Evolutionary conservation across 2,113 vertebrate species (phyloP).

Genomic region (Aphyosemion australe): DNA sequence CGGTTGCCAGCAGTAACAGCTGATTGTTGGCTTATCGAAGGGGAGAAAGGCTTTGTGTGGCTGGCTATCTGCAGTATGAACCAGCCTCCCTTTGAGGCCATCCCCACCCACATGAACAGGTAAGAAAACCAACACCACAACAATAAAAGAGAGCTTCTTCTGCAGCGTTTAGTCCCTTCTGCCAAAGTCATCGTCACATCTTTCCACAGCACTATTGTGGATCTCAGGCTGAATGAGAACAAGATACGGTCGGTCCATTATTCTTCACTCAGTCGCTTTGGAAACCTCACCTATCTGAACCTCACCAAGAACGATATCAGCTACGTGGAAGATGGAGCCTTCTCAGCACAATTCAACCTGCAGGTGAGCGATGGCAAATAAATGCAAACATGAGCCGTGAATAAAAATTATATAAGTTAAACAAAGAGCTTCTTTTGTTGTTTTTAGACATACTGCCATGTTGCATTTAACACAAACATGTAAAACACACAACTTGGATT

Average conservation of each 20-base stretch:
- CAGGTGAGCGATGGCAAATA: conserved; percentile 55
- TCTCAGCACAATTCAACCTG: conserved; percentile 95
- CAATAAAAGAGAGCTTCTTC: background rate
- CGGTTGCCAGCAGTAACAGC: conserved; percentile 77
- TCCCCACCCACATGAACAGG: conserved; percentile 94
- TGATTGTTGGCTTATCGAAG: conserved; percentile 98
- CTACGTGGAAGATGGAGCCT: conserved; percentile 96
- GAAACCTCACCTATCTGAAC: conserved; percentile 98
- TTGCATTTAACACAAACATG: too few species aligned
- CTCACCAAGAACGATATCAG: conserved; percentile 98
- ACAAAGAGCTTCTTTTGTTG: too few species aligned
- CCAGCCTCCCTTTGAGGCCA: conserved; percentile 96
- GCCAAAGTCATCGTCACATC: conserved; percentile 7
- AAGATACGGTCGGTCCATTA: conserved; percentile 95
- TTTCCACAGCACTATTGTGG: conserved; percentile 89
- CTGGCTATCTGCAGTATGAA: conserved; percentile 99
- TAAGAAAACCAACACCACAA: conserved; percentile 5
- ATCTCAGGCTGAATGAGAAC: conserved; percentile 96
- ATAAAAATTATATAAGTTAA: too few species aligned
- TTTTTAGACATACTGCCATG: too few species aligned
- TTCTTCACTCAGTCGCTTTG: conserved; percentile 94
- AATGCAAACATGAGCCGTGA: background rate
- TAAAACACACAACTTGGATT: too few species aligned
- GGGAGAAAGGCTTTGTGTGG: conserved; percentile 98
- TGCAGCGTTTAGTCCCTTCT: background rate